Conservation (phyloP, 2,113 vertebrate genomes). For the Periophthalmodon schlosseri region DNA sequence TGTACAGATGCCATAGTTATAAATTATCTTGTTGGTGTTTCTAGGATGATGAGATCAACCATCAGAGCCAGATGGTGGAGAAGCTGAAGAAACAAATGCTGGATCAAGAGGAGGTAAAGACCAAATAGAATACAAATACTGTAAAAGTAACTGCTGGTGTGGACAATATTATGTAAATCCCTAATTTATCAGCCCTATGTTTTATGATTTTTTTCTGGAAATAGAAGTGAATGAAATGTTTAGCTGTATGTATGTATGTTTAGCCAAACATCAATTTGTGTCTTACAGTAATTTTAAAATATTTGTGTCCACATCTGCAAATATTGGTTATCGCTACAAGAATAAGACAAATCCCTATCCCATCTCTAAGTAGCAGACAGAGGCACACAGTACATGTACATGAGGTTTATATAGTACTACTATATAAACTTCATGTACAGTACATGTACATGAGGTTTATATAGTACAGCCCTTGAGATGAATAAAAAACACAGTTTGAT, state of each 20-base stretch:
- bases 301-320: too few relatives aligned
- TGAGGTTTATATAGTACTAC: conserved; percentile 17
- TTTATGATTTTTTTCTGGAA: too few relatives aligned
- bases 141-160: neutral
- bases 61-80: conserved; percentile 76
- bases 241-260: neutral
- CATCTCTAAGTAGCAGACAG: neutral
- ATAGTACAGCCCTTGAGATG: conserved; percentile 29
- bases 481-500: conserved; percentile 14
- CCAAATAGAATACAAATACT: conserved; percentile 12
- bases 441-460: conserved; percentile 10
- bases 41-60: conserved; percentile 73
- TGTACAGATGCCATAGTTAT: too few relatives aligned
- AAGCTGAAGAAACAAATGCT: conserved; percentile 77
- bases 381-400: neutral
- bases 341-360: neutral
- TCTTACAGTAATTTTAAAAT: neutral
- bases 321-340: too few relatives aligned
- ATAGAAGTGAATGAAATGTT: too few relatives aligned
- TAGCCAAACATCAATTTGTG: conserved; percentile 8
- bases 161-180: too few relatives aligned
- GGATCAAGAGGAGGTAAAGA: conserved; percentile 74
- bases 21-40: conserved; percentile 8
- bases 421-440: neutral
- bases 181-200: too few relatives aligned